Evolutionary conservation across 2,113 vertebrate species (phyloP).

Genomic region (Athene cunicularia): DNA sequence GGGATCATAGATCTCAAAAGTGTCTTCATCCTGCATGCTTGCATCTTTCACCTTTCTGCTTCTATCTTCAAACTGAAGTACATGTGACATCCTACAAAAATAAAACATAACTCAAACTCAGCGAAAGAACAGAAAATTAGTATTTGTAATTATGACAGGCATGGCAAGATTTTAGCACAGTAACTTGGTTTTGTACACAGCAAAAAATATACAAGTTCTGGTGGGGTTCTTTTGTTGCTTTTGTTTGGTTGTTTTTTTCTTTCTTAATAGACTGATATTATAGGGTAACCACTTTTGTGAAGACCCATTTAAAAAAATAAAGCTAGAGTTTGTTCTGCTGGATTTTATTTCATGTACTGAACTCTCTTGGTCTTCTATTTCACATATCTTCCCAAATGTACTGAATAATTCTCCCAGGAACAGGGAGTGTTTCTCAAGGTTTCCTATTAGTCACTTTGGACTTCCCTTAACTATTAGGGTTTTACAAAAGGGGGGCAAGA

Average conservation of each 20-base stretch:
- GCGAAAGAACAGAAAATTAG: background rate
- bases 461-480: background rate
- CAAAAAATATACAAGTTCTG: background rate
- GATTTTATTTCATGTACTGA: background rate
- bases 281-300: background rate
- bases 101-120: slow-evolving; percentile 16
- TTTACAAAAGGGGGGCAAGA: background rate
- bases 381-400: background rate
- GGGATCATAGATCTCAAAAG: slow-evolving; percentile 97
- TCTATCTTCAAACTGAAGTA: slow-evolving; percentile 96
- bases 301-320: background rate
- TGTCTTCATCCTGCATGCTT: slow-evolving; percentile 94
- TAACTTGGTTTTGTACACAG: background rate
- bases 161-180: background rate
- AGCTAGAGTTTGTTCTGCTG: background rate
- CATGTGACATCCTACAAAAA: slow-evolving; percentile 89
- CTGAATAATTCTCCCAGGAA: background rate
- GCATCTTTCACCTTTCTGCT: slow-evolving; percentile 97
- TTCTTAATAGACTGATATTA: background rate
- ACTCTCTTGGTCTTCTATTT: background rate
- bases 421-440: background rate
- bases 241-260: background rate
- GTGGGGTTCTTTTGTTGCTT: accelerated
- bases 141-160: background rate
- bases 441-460: slow-evolving; percentile 25